Base-by-base conservation (phyloP, 1,140 invertebrate genomes). In the Meloidogyne chitwoodi region DNA sequence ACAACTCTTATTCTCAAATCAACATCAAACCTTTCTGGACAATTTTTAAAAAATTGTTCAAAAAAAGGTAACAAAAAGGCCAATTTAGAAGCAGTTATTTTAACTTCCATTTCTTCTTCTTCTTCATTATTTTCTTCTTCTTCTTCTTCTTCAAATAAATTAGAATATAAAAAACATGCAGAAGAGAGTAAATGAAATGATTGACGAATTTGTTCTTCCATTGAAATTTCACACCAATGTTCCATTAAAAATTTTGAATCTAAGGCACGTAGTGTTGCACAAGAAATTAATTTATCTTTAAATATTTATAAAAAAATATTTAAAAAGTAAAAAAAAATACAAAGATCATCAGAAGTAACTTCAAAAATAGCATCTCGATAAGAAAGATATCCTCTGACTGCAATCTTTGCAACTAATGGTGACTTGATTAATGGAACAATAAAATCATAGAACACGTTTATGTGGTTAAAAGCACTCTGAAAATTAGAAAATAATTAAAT, bases 211-310 rank as follows among this genome's bases (percentile, higher is more conserved):
- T 92, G 91, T 19, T 88, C 88, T 27, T 77, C 88, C 3, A 93
- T 87, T 44, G 91, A 88, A 83, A 93, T 92, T 41, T 92, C 90
- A 81, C 91, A 91, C 94, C 94, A 96, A 61, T 91, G 90, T 3
- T 89, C 83, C 79, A 93, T 91, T 27, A 96, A 91, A 87, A 93
- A 94, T 26, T 91, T 91, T 0, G 94, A 93, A 67, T 93, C 91
- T 78, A 92, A 88, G 73, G 92, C 87, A 79, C 92, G 88, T 10
- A 95, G 84, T 1, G 92, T 93, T 4, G 91, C 89, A 77, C 93
- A 89, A 14, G 91, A 91, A 16, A 93, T 88, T 1, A 91, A 82
- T 79, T 89, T 86, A 22, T 90, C 91, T 89, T 14, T 34, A 81
- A 0, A 63, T 27, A 48, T 48, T 72, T 72, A 65, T n/a, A 12